phyloP scores from a whole-genome alignment of 2,797 vertebrate species.

The Tapirus indicus region DNA sequence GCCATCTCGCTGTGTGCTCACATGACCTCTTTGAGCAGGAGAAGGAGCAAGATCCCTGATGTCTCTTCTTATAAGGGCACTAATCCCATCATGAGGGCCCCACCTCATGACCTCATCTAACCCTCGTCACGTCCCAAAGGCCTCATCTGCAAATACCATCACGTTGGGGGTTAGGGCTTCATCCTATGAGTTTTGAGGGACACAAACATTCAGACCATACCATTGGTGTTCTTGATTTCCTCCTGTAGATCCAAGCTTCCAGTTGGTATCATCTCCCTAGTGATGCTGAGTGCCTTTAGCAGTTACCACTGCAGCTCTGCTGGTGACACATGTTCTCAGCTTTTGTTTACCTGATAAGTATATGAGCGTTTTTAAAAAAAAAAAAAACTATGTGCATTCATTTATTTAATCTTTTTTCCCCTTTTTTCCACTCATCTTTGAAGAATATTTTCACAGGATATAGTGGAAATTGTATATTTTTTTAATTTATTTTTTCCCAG shows the following conservation, averaged over 20 bases:
- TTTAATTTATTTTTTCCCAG: background rate
- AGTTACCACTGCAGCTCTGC: no score
- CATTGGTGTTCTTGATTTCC: background rate
- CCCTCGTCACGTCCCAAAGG: background rate
- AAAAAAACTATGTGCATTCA: no score
- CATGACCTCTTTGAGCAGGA: rapidly evolving
- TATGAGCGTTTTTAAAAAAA: no score
- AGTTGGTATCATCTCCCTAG: background rate
- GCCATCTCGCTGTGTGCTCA: background rate
- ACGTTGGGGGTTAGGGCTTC: no score
- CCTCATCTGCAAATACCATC: background rate
- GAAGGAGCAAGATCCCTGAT: background rate
- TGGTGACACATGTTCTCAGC: background rate
- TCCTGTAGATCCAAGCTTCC: background rate
- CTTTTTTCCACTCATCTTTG: background rate
- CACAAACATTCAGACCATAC: background rate
- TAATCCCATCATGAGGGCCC: background rate
- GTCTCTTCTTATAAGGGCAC: background rate
- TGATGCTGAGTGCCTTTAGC: background rate
- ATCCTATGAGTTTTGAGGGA: background rate
- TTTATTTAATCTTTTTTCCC: no score
- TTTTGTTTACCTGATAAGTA: background rate
- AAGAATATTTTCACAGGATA: background rate
- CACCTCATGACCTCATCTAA: background rate
- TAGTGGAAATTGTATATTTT: background rate